Base-by-base conservation (phyloP, 37 sponge, comb jelly and placozoan species). In the Eunapius fragilis region DNA sequence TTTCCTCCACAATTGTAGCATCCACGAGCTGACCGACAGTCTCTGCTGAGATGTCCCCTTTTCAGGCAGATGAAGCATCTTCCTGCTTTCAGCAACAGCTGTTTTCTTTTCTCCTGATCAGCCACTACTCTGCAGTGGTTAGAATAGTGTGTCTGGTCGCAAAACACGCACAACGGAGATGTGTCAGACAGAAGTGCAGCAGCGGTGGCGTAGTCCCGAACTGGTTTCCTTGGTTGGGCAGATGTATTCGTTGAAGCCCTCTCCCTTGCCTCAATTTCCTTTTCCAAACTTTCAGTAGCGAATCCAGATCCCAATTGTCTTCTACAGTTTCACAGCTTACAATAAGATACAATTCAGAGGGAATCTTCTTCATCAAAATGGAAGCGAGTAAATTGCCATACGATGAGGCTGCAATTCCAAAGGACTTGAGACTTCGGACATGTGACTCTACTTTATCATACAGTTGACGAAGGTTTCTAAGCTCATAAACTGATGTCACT, bases 211-310 rank as follows among this genome's bases (percentile, higher is more conserved):
- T 50, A 4, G 23, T 10, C 10, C 5, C 30, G 2, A 26, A 22
- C 5, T 26, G n/a, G 14, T 25, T 37, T 78, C 10, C 58, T n/a
- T 78, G 14, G 2, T 78, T 3, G 10, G 4, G n/a, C n/a, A 75
- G 33, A 6, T 25, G 26, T 2, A 26, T n/a, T 37, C 6, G 35
- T 14, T 72, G 83, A 3, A 13, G 81, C 25, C 3, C 84, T 49
- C 58, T 85, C 85, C 35, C 85, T 67, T 9, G 78, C 85, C 19
- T 77, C 78, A 3, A 75, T 38, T 68, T 85, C 85, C n/a, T 41
- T 25, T 31, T 36, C 38, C 5, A 85, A 1, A 85, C 68, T n/a
- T 77, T 68, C 70, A 85, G 31, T 38, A 85, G n/a, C 26, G 17
- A 2, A 11, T 75, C 77, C 35, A 77, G n/a, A 26, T 77, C 48